Evolutionary conservation across 2,888 invertebrate genomes (phyloP), one percentile per base, ranked within the genome.

Genomic region (Pocota personata): DNA sequence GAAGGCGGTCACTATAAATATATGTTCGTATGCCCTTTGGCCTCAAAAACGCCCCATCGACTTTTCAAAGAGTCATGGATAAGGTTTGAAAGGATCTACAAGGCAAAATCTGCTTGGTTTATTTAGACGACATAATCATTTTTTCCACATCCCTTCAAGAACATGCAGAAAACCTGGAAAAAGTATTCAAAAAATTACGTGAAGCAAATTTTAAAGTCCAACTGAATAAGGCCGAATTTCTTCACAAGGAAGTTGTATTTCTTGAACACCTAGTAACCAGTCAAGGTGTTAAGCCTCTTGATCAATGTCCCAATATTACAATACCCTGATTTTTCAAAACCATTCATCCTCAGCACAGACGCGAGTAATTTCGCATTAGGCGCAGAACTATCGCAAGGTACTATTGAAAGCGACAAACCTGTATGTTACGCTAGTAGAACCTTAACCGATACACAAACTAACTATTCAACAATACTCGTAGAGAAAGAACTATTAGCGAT

Each of bases 121-220:
- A 60, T 40, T 16, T 69, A 19, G 37, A 60, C 16, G 48, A 71
- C 35, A 58, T 57, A 1, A 71, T 71, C 6, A 14, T 58, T 12
- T 58, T 71, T 12, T 72, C 57, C 4, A 58, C 46, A 24, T 76
- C 75, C 40, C 66, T 66, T 10, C 66, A 72, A 8, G 37, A 60
- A 12, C 71, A 71, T 12, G 3, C 8, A 10, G 46, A 46, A 55
- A 69, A 69, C 12, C 16, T 57, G 6, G 35, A 40, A 24, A 60
- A 46, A 21, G 19, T 64, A 0, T 62, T 73, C 12, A 10, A 16
- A 1, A 60, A 30, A 40, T n/a, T 73, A 32, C 19, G 48, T 3
- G 48, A 60, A 27, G 30, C 37, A 19, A 62, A 72, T n/a, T n/a
- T n/a, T n/a, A n/a, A n/a, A n/a, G n/a, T 10, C 21, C 40, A 1